Percentiles rank a stretch among this genome's conserved stretches.
phyloP scores from a whole-genome alignment of 2,113 vertebrate genomes.

The Rousettus leschenaultii region DNA sequence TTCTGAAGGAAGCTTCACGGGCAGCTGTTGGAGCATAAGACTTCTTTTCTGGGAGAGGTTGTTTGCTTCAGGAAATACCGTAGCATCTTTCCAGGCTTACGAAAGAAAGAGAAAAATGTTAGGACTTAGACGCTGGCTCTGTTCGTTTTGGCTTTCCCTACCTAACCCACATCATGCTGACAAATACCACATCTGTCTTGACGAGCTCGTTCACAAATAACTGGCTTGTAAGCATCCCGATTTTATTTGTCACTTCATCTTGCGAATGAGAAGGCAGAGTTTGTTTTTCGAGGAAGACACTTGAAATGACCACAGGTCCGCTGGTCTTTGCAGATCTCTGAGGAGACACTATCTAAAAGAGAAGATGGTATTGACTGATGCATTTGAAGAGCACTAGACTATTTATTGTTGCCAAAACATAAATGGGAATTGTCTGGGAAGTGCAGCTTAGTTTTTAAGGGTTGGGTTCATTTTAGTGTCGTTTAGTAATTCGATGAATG shows the following conservation, averaged over 20 bases:
- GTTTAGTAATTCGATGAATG: slow-evolving; percentile 63
- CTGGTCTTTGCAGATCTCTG: slow-evolving; percentile 33
- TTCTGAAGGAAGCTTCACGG: neutral
- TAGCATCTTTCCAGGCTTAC: slow-evolving; percentile 56
- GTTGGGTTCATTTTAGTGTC: slow-evolving; percentile 76
- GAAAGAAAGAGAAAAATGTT: slow-evolving; percentile 62
- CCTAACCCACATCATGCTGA: slow-evolving; percentile 68
- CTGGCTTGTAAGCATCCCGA: slow-evolving; percentile 49
- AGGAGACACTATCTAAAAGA: slow-evolving; percentile 64
- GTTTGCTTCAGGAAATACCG: slow-evolving; percentile 60
- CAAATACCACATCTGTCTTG: slow-evolving; percentile 76
- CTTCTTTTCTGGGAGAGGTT: neutral
- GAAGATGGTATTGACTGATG: neutral
- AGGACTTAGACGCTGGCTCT: slow-evolving; percentile 70
- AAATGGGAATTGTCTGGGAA: slow-evolving; percentile 79
- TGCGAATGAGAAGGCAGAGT: slow-evolving; percentile 59
- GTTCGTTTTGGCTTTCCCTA: slow-evolving; percentile 73
- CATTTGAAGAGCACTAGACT: slow-evolving; percentile 49
- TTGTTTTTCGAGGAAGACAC: slow-evolving; percentile 54
- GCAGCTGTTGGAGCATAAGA: slow-evolving; percentile 39
- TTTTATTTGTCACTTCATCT: slow-evolving; percentile 64
- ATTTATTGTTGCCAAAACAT: slow-evolving; percentile 73
- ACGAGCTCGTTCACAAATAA: slow-evolving; percentile 73
- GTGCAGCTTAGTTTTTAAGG: slow-evolving; percentile 79
- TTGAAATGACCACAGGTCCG: neutral